Percentiles rank a stretch among this genome's conserved stretches.
These are phyloP conservation scores for Caenorhabditis sinica DNA, from an alignment of 2,888 invertebrate genomes.

Conservation along the genomic window DNA sequence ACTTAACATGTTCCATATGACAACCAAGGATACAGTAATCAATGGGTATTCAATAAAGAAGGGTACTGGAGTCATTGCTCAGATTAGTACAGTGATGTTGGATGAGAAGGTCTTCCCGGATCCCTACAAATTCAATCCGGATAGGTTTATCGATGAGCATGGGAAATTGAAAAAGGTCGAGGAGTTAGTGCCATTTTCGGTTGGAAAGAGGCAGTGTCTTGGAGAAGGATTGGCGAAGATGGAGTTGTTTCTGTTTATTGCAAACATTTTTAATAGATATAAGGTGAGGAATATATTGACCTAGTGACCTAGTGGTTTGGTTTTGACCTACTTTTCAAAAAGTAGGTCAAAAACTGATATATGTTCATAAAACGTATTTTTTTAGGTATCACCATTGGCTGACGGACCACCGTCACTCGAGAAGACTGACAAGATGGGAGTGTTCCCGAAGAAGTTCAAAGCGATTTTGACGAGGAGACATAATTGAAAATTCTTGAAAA, in stretches of 20 bases:
- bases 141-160: slow-evolving; percentile 54
- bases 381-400: slow-evolving; percentile 12
- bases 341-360: too few relatives aligned
- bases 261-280: slow-evolving; percentile 60
- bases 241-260: slow-evolving; percentile 61
- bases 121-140: slow-evolving; percentile 60
- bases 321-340: too few relatives aligned
- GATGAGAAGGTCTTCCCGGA: slow-evolving; percentile 59
- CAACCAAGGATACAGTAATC: slow-evolving; percentile 42
- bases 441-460: slow-evolving; percentile 15
- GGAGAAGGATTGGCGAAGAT: slow-evolving; percentile 65
- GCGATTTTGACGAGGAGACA: slow-evolving; percentile 8
- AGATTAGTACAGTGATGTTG: slow-evolving; percentile 60
- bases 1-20: slow-evolving; percentile 53
- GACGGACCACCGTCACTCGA: slow-evolving; percentile 14
- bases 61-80: slow-evolving; percentile 58
- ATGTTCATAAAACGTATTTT: too few relatives aligned
- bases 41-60: slow-evolving; percentile 41
- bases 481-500: neutral
- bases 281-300: slow-evolving; percentile 28
- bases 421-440: neutral
- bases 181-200: slow-evolving; percentile 58
- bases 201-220: slow-evolving; percentile 61
- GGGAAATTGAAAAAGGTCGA: slow-evolving; percentile 50
- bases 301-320: too few relatives aligned